Base-by-base conservation (phyloP, 2,113 vertebrate genomes). In the Cyprinodon variegatus region DNA sequence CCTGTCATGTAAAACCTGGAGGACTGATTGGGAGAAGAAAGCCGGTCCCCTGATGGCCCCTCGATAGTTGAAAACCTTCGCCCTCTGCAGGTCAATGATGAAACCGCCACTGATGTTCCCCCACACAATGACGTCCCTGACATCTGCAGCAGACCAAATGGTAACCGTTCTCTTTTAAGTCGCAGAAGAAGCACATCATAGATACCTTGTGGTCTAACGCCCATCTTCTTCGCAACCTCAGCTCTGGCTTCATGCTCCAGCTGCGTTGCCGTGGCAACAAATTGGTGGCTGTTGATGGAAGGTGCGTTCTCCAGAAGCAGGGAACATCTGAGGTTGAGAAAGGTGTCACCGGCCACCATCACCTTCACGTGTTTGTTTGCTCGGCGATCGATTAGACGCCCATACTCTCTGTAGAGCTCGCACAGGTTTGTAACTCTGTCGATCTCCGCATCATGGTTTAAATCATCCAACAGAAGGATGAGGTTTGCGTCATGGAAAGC, bases 121-220 rank as follows among this genome's bases (percentile, higher is more conserved):
- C 97, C 98, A 99, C 41, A 99, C 82, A 0, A 96, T 94, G n/a
- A 99, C 91, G 8, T 96, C 88, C 89, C 89, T 95, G 43, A 99
- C 84, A 75, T 93, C 98, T 99, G 68, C 39, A 83, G 79, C 1
- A 81, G n/a, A 76, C 7, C 61, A 17, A 36, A n/a, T 11, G 14
- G 3, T 1, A 3, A 22, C n/a, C 4, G 72, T 12, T 38, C 29
- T 37, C 1, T 20, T 61, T n/a, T 43, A 37, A 66, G 38, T 15
- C 10, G 9, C 36, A 3, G 1, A 3, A 15, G 11, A 65, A 66
- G 66, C 12, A 3, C 12, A 60, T 0, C 3, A 0, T 0, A 15
- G 1, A 40, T 87, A 98, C 98, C 94, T 82, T 94, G 46, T 1
- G 91, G 0, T 0, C 74, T 90, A 1, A 95, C 94, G 5, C 79